Base-by-base conservation (phyloP, 2,797 vertebrate species). In the Podarcis lilfordi region DNA sequence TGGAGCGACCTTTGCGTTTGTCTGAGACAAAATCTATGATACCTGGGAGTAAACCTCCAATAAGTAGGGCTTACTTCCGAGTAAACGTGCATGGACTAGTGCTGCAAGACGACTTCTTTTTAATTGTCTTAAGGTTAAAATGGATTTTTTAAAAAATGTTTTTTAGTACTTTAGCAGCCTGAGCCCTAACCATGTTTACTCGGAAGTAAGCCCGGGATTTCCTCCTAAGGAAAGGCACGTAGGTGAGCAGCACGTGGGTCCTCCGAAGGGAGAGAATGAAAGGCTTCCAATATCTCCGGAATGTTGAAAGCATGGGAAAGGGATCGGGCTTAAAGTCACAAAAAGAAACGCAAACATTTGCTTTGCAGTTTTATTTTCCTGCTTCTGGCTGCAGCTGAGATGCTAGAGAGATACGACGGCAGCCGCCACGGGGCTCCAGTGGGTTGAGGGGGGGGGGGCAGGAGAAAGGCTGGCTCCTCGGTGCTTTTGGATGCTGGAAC, bases 361-460 rank as follows among this genome's bases (percentile, higher is more conserved):
- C 61, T 79, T 13, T 7, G 82, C 75, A n/a, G 86, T 71, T 84
- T 55, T 79, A 1, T 88, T 88, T 59, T 85, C 25, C 86, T 86
- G 37, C 29, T 55, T n/a, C 76, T 55, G 19, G 35, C 55, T 37
- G 35, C 21, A 15, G 25, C 11, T 17, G 29, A 8, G 59, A 11
- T n/a, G 27, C 74, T 8, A 25, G 13, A 55, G 50, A 55, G 50
- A 66, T 32, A 35, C 29, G n/a, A 66, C 10, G 61, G 89, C 77
- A 19, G 10, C 40, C 76, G 87, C 19, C 3, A 6, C 9, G 25
- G 21, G 6, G 89, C 84, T 68, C 90, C 50, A 55, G 50, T 55
- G 13, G 86, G 81, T 89, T 78, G 77, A 79, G 80, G 29, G 90
- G 79, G 29, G 80, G 0, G 15, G 82, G 21, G 84, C 81, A 21